These are phyloP conservation scores for Magallana ariakensis DNA, from an alignment of 1,140 invertebrate species.

Conservation along the genomic window DNA sequence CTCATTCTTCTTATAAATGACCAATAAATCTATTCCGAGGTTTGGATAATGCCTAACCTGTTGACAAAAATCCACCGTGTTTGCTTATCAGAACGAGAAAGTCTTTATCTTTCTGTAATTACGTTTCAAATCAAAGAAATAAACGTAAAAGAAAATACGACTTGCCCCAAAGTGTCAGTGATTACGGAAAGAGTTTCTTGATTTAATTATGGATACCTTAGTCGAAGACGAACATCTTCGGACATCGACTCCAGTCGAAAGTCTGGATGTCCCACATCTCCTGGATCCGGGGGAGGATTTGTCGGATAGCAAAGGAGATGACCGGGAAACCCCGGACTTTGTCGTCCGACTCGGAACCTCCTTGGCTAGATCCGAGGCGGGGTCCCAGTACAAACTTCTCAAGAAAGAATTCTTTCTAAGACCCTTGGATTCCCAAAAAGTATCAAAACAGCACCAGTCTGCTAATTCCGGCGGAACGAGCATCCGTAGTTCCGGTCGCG, in stretches of 20 bases:
- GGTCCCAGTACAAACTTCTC: conserved; percentile 34
- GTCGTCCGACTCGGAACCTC: conserved; percentile 50
- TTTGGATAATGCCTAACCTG: conserved; percentile 27
- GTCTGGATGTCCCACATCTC: conserved; percentile 46
- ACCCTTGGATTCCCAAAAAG: neutral
- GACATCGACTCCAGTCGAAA: conserved; percentile 19
- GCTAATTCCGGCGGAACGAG: conserved; percentile 16
- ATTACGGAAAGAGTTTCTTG: neutral
- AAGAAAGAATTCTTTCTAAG: conserved; percentile 34
- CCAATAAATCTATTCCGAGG: conserved; percentile 25
- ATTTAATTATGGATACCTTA: conserved; percentile 7
- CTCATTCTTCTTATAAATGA: conserved; percentile 21
- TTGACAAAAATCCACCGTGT: conserved; percentile 4
- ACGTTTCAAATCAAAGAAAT: neutral
- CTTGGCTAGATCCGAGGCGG: conserved; percentile 42
- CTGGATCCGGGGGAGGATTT: conserved; percentile 50
- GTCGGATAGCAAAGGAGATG: conserved; percentile 23
- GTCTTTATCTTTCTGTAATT: conserved; percentile 6
- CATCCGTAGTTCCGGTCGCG: conserved; percentile 1
- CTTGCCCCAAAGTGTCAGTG: neutral
- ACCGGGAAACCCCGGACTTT: conserved; percentile 45
- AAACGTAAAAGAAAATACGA: neutral
- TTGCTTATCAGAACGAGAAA: conserved; percentile 26
- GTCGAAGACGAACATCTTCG: neutral
- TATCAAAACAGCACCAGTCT: neutral